A percentile compares a stretch with the other conserved stretches of the same genome.
These are phyloP conservation scores for Eudemis profundana DNA, from an alignment of 2,888 invertebrate genomes.

Conservation along the genomic window DNA sequence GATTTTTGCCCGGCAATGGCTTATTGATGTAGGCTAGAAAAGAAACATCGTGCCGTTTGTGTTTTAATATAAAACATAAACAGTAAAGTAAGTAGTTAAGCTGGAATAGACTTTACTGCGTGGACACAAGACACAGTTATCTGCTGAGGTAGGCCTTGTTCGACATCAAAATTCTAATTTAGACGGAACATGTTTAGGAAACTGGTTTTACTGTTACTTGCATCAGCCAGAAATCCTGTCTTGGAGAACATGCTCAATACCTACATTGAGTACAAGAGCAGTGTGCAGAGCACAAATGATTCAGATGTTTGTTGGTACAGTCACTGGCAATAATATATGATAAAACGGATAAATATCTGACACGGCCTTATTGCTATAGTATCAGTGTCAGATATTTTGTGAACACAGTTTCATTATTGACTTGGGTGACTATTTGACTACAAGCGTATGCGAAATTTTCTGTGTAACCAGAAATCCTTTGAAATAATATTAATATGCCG, in stretches of 20 bases:
- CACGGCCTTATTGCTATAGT: too few species aligned
- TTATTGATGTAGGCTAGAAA: too few species aligned
- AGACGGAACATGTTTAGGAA: slow-evolving; percentile 35
- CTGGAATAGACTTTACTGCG: neutral
- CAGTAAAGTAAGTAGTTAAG: neutral
- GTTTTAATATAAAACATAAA: too few species aligned
- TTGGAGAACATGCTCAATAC: neutral
- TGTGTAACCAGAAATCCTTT: neutral
- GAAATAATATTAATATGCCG: neutral
- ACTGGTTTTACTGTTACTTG: slow-evolving; percentile 45
- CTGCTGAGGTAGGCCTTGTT: neutral
- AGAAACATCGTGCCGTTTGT: too few species aligned
- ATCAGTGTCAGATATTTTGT: too few species aligned
- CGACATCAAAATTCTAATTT: slow-evolving; percentile 32
- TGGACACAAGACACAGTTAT: neutral
- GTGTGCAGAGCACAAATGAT: too few species aligned
- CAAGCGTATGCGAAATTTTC: too few species aligned
- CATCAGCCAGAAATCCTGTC: slow-evolving; percentile 28
- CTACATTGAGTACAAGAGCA: neutral
- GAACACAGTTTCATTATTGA: too few species aligned
- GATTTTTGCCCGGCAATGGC: too few species aligned
- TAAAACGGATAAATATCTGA: too few species aligned
- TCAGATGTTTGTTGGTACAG: too few species aligned
- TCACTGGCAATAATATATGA: neutral
- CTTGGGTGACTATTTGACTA: too few species aligned